A percentile compares a stretch with the other conserved stretches of the same genome.
phyloP scores from a whole-genome alignment of 2,113 vertebrate genomes.

The Chrysemys picta region DNA sequence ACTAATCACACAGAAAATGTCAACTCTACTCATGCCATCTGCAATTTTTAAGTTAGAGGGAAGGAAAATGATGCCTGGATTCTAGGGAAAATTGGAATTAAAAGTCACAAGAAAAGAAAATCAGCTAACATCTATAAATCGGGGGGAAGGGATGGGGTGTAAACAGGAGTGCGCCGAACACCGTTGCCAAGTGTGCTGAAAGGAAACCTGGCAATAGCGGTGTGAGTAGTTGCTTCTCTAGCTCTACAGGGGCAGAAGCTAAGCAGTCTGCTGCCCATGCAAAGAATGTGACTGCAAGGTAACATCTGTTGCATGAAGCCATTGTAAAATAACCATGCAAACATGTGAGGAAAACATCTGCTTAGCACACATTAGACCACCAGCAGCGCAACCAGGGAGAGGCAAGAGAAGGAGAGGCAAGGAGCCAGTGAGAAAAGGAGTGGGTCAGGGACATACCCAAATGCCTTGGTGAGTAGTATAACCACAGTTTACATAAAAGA shows the following conservation, averaged over 20 bases:
- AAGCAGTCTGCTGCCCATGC: neutral
- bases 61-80: neutral
- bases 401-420: neutral
- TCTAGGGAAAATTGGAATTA: neutral
- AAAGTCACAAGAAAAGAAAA: neutral
- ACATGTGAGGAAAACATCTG: neutral
- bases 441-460: neutral
- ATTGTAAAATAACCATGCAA: slow-evolving; percentile 41
- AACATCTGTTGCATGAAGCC: slow-evolving; percentile 39
- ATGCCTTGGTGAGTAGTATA: neutral
- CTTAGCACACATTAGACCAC: neutral
- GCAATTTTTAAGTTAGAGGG: neutral
- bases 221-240: slow-evolving; percentile 5
- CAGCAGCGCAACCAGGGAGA: neutral
- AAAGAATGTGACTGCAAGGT: neutral
- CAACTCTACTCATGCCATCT: slow-evolving; percentile 11
- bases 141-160: neutral
- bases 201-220: neutral
- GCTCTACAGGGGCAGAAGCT: slow-evolving; percentile 15
- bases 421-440: accelerated
- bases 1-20: slow-evolving; percentile 13
- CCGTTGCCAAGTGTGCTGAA: neutral
- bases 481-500: neutral
- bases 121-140: neutral
- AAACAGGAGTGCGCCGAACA: neutral